A percentile compares a stretch with the other conserved stretches of the same genome.
Evolutionary conservation across 2,797 vertebrate genomes (phyloP).

Genomic region (Heliangelus exortis): DNA sequence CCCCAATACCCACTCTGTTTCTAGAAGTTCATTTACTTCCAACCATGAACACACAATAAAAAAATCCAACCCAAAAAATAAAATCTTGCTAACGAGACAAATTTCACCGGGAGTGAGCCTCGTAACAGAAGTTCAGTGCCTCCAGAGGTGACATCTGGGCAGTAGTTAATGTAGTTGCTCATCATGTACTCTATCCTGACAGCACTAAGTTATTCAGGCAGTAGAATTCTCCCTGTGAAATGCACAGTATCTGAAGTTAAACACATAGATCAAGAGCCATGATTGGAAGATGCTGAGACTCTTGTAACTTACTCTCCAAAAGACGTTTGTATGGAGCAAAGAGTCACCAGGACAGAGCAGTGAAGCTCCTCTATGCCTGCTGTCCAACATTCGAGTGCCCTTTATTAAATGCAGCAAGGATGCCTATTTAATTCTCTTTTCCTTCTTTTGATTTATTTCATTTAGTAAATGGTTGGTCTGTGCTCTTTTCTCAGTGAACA

Average conservation of each 20-base stretch:
- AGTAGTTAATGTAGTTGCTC: background rate
- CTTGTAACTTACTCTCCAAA: background rate
- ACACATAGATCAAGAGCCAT: background rate
- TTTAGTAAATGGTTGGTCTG: slow-evolving; percentile 28
- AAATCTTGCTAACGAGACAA: too few species aligned
- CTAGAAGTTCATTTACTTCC: background rate
- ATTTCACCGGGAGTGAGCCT: background rate
- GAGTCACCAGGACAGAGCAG: background rate
- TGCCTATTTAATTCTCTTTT: background rate
- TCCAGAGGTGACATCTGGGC: background rate
- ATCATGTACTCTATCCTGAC: background rate
- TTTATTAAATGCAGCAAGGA: background rate
- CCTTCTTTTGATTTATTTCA: slow-evolving; percentile 16
- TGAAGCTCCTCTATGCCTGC: background rate
- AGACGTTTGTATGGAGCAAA: background rate
- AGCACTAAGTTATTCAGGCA: background rate
- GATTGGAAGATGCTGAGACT: background rate
- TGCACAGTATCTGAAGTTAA: background rate
- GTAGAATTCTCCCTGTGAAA: background rate
- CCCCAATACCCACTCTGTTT: background rate
- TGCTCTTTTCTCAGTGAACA: background rate
- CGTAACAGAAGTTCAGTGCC: background rate
- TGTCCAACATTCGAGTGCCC: background rate
- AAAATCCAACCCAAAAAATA: background rate
- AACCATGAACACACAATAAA: background rate